Conservation (phyloP, 2,797 vertebrate genomes). For the Momotus momota region DNA sequence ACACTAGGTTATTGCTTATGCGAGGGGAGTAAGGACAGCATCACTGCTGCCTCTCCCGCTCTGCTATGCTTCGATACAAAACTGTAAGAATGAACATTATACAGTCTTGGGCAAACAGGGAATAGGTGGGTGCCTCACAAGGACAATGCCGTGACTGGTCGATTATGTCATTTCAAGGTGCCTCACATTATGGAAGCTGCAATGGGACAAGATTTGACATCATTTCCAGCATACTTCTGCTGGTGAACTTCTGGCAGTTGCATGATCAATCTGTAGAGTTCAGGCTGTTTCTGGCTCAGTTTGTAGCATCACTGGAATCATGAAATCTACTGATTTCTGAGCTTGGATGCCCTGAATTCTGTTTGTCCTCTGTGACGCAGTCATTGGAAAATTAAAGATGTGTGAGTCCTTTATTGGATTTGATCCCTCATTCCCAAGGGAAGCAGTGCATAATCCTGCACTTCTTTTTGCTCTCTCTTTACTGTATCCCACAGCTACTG, state of each 20-base stretch:
- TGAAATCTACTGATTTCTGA: neutral
- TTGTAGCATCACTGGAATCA: neutral
- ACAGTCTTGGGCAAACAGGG: neutral
- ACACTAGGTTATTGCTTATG: neutral
- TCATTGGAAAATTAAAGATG: neutral
- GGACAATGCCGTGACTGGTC: neutral
- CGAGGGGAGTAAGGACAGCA: neutral
- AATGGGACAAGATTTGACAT: rapidly evolving
- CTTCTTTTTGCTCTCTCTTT: neutral
- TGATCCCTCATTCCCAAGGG: neutral
- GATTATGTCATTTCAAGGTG: neutral
- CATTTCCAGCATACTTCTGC: rapidly evolving
- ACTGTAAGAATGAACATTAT: rapidly evolving
- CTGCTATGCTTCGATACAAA: neutral
- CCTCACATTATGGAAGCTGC: neutral
- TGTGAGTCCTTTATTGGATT: neutral
- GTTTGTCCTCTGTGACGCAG: neutral
- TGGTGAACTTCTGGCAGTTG: neutral
- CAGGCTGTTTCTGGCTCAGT: neutral
- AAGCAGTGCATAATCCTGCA: neutral
- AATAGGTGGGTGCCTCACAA: neutral
- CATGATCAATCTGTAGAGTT: neutral
- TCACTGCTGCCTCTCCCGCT: neutral
- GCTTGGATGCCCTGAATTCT: neutral
- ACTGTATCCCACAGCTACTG: neutral